Evolutionary conservation across 1,140 invertebrate genomes (phyloP), one percentile per base, ranked within the genome.

Genomic region (Nasonia vitripennis): DNA sequence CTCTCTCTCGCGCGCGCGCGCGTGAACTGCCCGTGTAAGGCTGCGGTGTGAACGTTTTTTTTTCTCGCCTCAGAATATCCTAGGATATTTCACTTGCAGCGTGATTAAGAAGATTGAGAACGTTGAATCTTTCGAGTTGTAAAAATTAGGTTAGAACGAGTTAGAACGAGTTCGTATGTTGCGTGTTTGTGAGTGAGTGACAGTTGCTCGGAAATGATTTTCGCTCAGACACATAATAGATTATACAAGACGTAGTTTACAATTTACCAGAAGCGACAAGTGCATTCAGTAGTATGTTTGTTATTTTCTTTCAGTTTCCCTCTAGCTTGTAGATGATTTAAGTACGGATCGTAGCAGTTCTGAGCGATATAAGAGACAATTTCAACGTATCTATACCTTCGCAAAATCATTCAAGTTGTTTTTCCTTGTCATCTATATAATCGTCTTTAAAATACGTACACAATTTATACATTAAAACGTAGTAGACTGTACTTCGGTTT

Each of bases 401-500:
- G 17, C 20, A 62, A 62, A 62, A 62, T n/a, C 20, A 62, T 17
- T 62, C 20, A 62, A 62, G 17, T 62, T n/a, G 7, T 78, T 37
- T 37, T 55, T 78, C 3, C 7, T 78, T 23, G 23, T 78, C 9
- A 78, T 1, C 41, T 62, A 27, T 20, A 2, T 14, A n/a, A 27
- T 27, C 34, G 48, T 14, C 27, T 55, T 78, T 62, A 62, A 78
- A 55, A 78, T 67, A 34, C 20, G n/a, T 79, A 67, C 67, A 75
- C 55, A 20, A 62, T 62, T 20, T 20, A 62, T 20, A 55, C 17
- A 62, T 62, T 62, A n/a, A 62, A 62, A 62, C 55, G 55, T 9
- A 62, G 17, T 62, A 62, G 14, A 62, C 55, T 62, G 4, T 62
- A 62, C 2, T n/a, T n/a, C 55, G 6, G 55, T 5, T n/a, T n/a